phyloP scores from a whole-genome alignment of 2,888 invertebrate genomes.

The Perizoma flavofasciatum region DNA sequence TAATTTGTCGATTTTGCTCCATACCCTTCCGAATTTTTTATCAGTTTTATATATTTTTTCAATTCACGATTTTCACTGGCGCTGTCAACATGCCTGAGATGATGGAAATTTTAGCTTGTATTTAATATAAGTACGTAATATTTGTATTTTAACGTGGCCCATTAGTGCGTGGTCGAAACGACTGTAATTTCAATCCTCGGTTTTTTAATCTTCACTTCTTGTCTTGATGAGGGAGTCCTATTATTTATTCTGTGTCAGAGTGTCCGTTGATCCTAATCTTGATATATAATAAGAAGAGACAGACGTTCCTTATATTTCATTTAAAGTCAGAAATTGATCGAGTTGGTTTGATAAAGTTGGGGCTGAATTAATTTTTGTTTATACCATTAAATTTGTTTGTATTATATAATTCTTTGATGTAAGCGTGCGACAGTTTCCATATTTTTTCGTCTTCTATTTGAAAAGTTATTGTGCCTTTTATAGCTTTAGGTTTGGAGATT shows the following conservation, averaged over 20 bases:
- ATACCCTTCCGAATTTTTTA: slow-evolving; percentile 35
- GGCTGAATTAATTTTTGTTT: slow-evolving; percentile 76
- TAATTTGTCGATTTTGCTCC: slow-evolving; percentile 6
- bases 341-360: slow-evolving; percentile 70
- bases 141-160: slow-evolving; percentile 72
- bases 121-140: slow-evolving; percentile 6
- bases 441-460: slow-evolving; percentile 25
- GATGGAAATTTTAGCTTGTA: slow-evolving; percentile 63
- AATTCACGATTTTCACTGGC: slow-evolving; percentile 50
- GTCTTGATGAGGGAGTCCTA: slow-evolving; percentile 71
- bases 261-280: slow-evolving; percentile 81
- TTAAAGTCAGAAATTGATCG: slow-evolving; percentile 78
- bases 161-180: slow-evolving; percentile 75
- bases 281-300: slow-evolving; percentile 80
- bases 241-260: slow-evolving; percentile 32
- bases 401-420: slow-evolving; percentile 38
- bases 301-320: slow-evolving; percentile 83
- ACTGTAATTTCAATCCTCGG: slow-evolving; percentile 73
- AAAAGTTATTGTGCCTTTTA: slow-evolving; percentile 56
- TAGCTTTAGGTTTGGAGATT: slow-evolving; percentile 60
- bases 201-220: slow-evolving; percentile 71
- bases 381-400: slow-evolving; percentile 66
- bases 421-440: background rate
- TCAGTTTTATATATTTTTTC: slow-evolving; percentile 41
- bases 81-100: slow-evolving; percentile 56